These are phyloP conservation scores for Tiliacea citrago DNA, from an alignment of 2,888 invertebrate genomes.

Conservation along the genomic window DNA sequence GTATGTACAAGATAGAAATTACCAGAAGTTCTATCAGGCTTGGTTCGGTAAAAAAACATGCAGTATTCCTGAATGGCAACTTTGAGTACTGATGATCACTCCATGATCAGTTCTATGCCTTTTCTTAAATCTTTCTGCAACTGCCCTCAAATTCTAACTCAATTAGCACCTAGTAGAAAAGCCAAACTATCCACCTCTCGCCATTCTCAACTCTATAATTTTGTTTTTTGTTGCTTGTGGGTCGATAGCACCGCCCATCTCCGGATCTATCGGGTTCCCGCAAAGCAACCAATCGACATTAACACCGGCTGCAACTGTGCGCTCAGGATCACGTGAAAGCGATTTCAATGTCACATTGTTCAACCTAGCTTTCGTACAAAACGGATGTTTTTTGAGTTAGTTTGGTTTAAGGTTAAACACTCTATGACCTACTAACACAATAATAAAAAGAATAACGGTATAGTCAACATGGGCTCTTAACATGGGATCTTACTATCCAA, in stretches of 20 bases:
- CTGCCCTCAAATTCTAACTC: too few species aligned
- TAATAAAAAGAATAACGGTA: neutral
- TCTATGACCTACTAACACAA: neutral
- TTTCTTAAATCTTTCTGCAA: neutral
- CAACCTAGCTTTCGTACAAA: neutral
- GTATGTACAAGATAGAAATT: neutral
- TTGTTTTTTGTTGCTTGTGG: slow-evolving; percentile 30
- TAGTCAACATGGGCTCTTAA: neutral
- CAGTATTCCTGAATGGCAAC: neutral
- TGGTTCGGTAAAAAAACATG: neutral
- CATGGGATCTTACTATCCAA: neutral
- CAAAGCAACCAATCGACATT: slow-evolving; percentile 43
- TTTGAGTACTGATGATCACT: neutral
- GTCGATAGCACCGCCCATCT: slow-evolving; percentile 59
- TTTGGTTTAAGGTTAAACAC: neutral
- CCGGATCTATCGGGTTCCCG: slow-evolving; percentile 64
- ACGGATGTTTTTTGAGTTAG: neutral
- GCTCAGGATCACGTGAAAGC: slow-evolving; percentile 9
- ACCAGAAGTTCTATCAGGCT: neutral
- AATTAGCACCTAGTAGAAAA: neutral
- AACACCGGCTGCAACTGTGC: slow-evolving; percentile 29
- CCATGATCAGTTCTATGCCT: neutral
- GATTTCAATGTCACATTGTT: slow-evolving; percentile 20
- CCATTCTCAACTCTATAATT: slow-evolving; percentile 26
- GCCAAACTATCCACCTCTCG: neutral